A percentile compares a stretch with the other conserved stretches of the same genome.
Conservation (phyloP, 2,113 vertebrate species). For the Diadophis punctatus region DNA sequence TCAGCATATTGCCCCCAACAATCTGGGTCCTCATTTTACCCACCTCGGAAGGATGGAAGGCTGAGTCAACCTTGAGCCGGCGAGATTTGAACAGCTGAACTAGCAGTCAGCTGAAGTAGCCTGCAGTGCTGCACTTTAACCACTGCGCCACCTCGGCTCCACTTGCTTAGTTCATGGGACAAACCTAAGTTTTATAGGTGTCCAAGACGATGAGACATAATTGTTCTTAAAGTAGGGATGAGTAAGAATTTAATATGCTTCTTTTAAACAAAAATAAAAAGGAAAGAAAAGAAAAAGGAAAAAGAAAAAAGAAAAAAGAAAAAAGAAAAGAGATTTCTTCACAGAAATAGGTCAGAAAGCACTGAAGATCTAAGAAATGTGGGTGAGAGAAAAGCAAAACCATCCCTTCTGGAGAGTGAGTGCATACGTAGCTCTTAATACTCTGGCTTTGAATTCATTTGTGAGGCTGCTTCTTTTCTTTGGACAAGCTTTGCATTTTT, state of each 20-base stretch:
- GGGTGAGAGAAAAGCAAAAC: not conserved
- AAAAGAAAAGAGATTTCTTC: not conserved
- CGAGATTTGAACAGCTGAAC: no score
- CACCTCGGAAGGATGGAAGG: no score
- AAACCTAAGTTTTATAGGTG: not conserved
- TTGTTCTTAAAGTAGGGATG: not conserved
- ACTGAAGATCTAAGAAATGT: not conserved
- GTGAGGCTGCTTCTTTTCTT: not conserved
- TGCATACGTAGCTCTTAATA: not conserved
- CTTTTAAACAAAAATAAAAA: not conserved
- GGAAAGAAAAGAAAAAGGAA: not conserved
- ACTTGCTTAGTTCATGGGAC: not conserved
- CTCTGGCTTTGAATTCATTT: not conserved
- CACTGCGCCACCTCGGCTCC: no score
- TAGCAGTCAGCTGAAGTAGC: no score
- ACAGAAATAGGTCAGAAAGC: not conserved
- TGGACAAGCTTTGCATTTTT: not conserved
- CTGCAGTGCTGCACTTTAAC: no score
- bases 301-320: not conserved
- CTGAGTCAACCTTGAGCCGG: no score
- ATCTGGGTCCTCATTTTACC: no score
- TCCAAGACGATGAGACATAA: not conserved
- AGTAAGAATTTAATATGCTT: not conserved
- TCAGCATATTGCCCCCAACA: no score
- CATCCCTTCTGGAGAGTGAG: rapidly evolving